Evolutionary conservation across 1,140 invertebrate species (phyloP), one percentile per base, ranked within the genome.

Genomic region (Drosophila guanche): DNA sequence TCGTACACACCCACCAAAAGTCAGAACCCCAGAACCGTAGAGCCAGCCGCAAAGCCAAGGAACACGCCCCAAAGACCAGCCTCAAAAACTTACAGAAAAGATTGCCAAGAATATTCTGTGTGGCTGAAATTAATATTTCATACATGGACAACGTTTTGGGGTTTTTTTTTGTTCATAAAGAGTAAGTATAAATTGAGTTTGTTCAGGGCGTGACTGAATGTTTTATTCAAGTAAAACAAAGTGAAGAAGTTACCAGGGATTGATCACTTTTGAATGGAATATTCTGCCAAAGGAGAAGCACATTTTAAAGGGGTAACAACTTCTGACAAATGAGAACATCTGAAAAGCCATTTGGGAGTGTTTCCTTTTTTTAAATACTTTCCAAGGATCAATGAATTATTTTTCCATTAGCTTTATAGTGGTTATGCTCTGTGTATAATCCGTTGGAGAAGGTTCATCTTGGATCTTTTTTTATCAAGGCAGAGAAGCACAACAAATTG

Each of bases 1-100:
- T 85, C 65, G 61, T 74, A 80, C 81, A 86, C 81, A 85, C 81
- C 80, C 76, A 85, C 80, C 58, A 62, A 42, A 67, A 54, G 52
- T 47, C 27, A n/a, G 47, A 59, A 57, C 40, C 46, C 33, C 33
- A 37, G 33, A 37, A 3, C 33, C 33, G 8, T 3, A 10, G 8
- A 8, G 2, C 29, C 29, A 33, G 8, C 33, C 8, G 10, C 46
- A 53, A n/a, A 52, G 41, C 50, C 63, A 65, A 58, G 37, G 46
- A 58, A 59, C 78, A 81, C 78, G 78, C 78, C 78, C 67, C 58
- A 50, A 48, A 45, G 58, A 46, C 43, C 52, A 45, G 63, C 45
- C 40, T 33, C 53, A 43, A 29, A 47, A 59, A 46, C 14, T 63
- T 57, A 52, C 52, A 57, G 22, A 55, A 80, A 75, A 76, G 70